Conservation (phyloP, 2,113 vertebrate species). For the Saguinus midas region DNA sequence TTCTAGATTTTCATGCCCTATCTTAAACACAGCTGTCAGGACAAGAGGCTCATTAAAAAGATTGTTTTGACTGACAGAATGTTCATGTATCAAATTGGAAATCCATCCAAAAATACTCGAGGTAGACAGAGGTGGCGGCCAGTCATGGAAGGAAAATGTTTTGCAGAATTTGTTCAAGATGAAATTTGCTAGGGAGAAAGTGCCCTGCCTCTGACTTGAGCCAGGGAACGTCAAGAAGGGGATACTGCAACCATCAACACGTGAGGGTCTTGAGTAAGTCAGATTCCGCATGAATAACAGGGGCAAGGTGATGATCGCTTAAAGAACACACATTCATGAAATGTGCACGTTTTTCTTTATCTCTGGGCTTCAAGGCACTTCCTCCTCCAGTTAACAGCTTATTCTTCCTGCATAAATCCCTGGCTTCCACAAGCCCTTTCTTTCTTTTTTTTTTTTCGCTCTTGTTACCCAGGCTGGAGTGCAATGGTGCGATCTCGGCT, state of each 20-base stretch:
- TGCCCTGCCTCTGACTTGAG: background rate
- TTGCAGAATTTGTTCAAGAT: background rate
- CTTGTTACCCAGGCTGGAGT: too few relatives aligned
- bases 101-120: conserved; percentile 57
- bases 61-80: conserved; percentile 71
- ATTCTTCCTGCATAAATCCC: too few relatives aligned
- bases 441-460: too few relatives aligned
- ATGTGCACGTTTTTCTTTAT: fast-evolving
- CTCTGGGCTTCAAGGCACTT: background rate
- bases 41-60: conserved; percentile 77
- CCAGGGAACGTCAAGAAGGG: background rate
- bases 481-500: too few relatives aligned
- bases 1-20: conserved; percentile 65
- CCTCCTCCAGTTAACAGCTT: background rate
- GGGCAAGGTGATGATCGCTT: background rate
- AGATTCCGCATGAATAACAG: background rate
- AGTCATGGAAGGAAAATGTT: background rate
- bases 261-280: background rate
- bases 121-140: conserved; percentile 53
- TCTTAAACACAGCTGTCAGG: conserved; percentile 78
- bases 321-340: background rate
- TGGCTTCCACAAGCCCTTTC: background rate
- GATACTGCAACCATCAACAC: fast-evolving
- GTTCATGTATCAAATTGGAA: conserved; percentile 72
- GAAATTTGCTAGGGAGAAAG: background rate